Evolutionary conservation across 1,140 invertebrate species (phyloP).

Genomic region (Tyrophagus putrescentiae): DNA sequence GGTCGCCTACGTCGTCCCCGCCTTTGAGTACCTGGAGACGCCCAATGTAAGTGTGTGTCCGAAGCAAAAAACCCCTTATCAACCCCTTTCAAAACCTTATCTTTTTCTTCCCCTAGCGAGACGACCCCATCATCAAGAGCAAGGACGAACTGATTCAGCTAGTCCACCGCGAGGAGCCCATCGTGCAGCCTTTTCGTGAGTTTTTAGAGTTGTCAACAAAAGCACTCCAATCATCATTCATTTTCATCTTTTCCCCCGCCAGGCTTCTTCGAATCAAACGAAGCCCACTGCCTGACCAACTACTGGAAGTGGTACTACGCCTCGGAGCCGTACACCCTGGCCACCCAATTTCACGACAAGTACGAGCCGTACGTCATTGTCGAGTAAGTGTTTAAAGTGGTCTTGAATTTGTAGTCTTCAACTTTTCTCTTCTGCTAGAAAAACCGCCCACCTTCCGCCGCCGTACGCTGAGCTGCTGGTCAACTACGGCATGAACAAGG

Average conservation of each 20-base stretch:
- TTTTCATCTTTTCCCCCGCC: conserved; percentile 3
- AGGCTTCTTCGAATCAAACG: conserved; percentile 28
- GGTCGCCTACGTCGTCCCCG: conserved; percentile 28
- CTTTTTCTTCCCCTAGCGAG: conserved; percentile 19
- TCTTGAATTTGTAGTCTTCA: not conserved
- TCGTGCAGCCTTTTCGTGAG: conserved; percentile 28
- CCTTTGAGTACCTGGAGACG: conserved; percentile 30
- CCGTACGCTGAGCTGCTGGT: conserved; percentile 28
- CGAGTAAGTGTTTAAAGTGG: conserved; percentile 23
- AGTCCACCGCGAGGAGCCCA: conserved; percentile 28
- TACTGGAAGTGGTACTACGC: conserved; percentile 31
- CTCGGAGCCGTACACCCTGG: conserved; percentile 25
- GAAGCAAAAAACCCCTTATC: not conserved
- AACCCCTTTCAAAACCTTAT: not conserved
- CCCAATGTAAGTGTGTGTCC: conserved; percentile 25
- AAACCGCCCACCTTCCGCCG: conserved; percentile 25
- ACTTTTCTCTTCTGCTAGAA: conserved; percentile 23
- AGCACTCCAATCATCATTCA: not conserved
- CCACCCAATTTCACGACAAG: conserved; percentile 28
- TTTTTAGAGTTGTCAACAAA: not conserved
- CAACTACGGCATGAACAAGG: conserved; percentile 32
- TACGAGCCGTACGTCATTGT: conserved; percentile 30
- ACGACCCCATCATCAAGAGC: conserved; percentile 27
- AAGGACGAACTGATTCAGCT: conserved; percentile 31
- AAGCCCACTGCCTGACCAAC: conserved; percentile 29